A percentile compares a stretch with the other conserved stretches of the same genome.
Evolutionary conservation across 2,888 invertebrate genomes (phyloP).

Genomic region (Deilephila elpenor): DNA sequence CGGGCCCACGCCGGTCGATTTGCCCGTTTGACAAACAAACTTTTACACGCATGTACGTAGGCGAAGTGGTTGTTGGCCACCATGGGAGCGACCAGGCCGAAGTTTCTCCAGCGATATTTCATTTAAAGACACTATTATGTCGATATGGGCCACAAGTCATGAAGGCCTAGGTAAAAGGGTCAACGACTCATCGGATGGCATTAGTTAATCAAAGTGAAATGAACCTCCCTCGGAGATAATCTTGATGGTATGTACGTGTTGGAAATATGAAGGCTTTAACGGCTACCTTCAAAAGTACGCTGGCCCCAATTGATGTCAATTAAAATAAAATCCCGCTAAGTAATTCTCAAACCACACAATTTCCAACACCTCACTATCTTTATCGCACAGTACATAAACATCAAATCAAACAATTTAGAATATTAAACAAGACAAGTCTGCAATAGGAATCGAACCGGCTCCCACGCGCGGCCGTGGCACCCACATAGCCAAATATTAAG

Average conservation of each 20-base stretch:
- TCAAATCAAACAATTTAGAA: background rate
- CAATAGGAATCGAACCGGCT: conserved; percentile 50
- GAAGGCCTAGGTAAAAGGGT: no score
- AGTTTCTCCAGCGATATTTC: background rate
- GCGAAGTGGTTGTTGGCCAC: background rate
- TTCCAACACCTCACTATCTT: background rate
- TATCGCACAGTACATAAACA: background rate
- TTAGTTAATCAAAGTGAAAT: no score
- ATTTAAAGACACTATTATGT: no score
- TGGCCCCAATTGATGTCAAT: no score
- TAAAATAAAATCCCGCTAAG: no score
- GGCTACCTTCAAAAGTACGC: no score
- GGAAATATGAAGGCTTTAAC: no score
- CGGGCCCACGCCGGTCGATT: conserved; percentile 52
- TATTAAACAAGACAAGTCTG: conserved; percentile 12
- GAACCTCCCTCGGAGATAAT: no score
- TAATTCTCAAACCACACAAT: no score
- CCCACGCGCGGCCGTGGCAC: conserved; percentile 59
- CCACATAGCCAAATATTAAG: conserved; percentile 59
- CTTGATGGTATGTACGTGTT: no score
- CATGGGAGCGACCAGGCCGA: background rate
- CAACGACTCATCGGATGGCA: no score
- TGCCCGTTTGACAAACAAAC: conserved; percentile 46
- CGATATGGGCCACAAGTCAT: no score
- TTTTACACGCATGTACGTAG: background rate